Percentiles rank a stretch among this genome's conserved stretches.
Evolutionary conservation across 2,888 invertebrate species (phyloP).

Genomic region (Amblyjoppa fuscipennis): DNA sequence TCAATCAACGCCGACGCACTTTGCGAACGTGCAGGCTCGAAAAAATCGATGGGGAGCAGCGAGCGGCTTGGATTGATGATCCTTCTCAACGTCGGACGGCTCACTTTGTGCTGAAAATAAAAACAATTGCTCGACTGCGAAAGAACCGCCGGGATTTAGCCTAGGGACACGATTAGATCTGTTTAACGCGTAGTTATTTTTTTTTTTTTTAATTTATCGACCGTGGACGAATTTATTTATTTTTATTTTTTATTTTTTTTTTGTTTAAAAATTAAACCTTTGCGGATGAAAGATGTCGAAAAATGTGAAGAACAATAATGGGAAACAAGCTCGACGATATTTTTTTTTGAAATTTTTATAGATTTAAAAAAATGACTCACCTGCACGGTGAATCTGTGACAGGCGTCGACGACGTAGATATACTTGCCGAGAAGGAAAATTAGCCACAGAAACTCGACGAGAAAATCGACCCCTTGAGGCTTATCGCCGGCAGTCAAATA

Average conservation of each 20-base stretch:
- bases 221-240: background rate
- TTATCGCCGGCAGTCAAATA: conserved; percentile 18
- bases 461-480: conserved; percentile 47
- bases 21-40: conserved; percentile 25
- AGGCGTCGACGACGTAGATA: conserved; percentile 48
- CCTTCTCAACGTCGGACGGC: conserved; percentile 32
- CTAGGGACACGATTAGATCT: background rate
- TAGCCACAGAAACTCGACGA: conserved; percentile 54
- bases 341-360: background rate
- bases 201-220: background rate
- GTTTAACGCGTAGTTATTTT: background rate
- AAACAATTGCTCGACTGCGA: conserved; percentile 8
- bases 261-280: background rate
- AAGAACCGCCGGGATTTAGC: background rate
- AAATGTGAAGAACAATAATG: no score
- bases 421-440: conserved; percentile 64
- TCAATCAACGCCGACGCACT: conserved; percentile 68
- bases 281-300: background rate
- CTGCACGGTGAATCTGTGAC: conserved; percentile 55
- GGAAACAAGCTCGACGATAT: no score
- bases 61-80: conserved; percentile 53
- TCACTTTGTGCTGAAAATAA: conserved; percentile 25
- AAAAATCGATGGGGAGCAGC: conserved; percentile 37
- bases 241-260: background rate
- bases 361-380: conserved; percentile 25